A percentile compares a stretch with the other conserved stretches of the same genome.
Conservation (phyloP, 35 echinoderm and acorn worm species). For the Ptychodera flava region DNA sequence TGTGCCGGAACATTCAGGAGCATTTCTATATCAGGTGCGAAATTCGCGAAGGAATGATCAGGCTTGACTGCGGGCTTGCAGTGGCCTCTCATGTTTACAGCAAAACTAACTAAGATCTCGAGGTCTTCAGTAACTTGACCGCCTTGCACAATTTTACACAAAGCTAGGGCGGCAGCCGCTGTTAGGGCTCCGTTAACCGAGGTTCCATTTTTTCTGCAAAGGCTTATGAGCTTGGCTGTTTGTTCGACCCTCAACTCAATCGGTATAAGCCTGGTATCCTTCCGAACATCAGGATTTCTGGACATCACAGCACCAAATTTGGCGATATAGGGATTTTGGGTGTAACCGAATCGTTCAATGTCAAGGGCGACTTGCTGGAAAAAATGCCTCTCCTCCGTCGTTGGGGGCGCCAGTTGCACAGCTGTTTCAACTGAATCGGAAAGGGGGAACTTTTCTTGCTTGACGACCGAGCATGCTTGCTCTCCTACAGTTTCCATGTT, state of each 20-base stretch:
- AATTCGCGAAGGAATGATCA: background rate
- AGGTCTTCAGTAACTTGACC: background rate
- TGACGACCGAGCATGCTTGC: no score
- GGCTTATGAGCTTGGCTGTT: background rate
- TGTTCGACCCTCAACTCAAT: background rate
- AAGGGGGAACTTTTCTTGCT: background rate
- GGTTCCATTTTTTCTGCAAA: background rate
- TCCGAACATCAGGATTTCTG: background rate
- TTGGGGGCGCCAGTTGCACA: background rate
- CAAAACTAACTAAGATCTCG: background rate
- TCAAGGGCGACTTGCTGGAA: background rate
- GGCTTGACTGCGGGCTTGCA: background rate
- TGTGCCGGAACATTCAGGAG: background rate
- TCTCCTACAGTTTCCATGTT: background rate
- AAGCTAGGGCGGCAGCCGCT: background rate
- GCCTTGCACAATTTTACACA: background rate
- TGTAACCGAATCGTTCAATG: background rate
- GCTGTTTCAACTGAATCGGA: background rate
- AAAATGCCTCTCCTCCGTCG: background rate
- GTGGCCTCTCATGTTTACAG: background rate
- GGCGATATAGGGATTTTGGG: background rate
- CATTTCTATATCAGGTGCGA: background rate
- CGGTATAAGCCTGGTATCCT: background rate
- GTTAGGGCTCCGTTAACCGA: background rate
- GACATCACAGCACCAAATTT: background rate